Conservation (phyloP, 2,113 vertebrate species). For the Sorex fumeus region DNA sequence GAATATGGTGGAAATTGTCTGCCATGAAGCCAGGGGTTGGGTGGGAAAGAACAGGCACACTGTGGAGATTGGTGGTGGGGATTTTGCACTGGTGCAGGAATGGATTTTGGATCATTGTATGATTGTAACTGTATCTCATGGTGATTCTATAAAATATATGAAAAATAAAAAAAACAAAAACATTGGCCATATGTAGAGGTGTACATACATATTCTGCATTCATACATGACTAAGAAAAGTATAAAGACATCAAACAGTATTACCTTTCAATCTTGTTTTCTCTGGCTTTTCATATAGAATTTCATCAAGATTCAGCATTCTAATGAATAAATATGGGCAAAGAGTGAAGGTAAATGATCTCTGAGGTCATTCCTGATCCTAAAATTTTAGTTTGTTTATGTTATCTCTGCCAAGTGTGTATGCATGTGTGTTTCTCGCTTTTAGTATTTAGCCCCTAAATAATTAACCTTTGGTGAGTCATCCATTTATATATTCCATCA, state of each 20-base stretch:
- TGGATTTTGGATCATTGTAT: no score
- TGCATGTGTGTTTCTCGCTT: not conserved
- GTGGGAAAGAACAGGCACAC: no score
- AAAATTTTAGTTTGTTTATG: conserved; percentile 5
- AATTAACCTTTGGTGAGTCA: not conserved
- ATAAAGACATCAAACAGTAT: not conserved
- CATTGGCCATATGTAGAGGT: not conserved
- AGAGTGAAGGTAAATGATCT: not conserved
- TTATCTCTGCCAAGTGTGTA: not conserved
- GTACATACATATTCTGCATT: not conserved
- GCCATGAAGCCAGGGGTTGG: no score
- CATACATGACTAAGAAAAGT: conserved; percentile 10
- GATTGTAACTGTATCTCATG: no score
- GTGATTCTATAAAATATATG: not conserved
- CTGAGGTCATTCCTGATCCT: not conserved
- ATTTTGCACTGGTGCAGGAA: no score
- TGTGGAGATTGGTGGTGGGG: no score
- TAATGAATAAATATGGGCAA: not conserved
- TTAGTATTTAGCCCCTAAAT: not conserved
- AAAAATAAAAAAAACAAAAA: not conserved
- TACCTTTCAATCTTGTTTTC: not conserved
- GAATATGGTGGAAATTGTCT: no score
- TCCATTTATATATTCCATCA: not conserved
- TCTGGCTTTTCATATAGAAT: not conserved
- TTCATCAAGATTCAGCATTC: conserved; percentile 13